These are phyloP conservation scores for Brachynemurus nebulosus DNA, from an alignment of 2,888 invertebrate species.

Conservation along the genomic window DNA sequence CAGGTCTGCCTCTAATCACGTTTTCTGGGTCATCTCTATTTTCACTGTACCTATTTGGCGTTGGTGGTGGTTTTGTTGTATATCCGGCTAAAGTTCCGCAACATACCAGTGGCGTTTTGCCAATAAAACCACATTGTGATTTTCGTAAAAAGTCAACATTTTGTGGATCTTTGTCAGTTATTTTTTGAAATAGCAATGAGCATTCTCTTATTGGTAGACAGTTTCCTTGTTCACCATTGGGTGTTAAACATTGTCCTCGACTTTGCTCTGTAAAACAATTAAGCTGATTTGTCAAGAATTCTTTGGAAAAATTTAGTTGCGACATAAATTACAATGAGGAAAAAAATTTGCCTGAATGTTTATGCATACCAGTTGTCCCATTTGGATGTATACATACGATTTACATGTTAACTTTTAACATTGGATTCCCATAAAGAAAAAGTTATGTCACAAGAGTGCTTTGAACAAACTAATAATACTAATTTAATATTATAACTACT, in stretches of 20 bases:
- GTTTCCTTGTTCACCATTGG: constrained; percentile 30
- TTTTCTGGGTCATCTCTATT: background rate
- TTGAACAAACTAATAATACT: too few relatives aligned
- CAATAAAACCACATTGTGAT: constrained; percentile 41
- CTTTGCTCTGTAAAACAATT: constrained; percentile 1
- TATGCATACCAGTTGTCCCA: too few relatives aligned
- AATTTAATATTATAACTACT: too few relatives aligned
- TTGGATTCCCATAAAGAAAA: too few relatives aligned
- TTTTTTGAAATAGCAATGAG: constrained; percentile 27
- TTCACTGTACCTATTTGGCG: background rate
- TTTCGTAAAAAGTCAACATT: constrained; percentile 31
- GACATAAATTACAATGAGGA: too few relatives aligned
- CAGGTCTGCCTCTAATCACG: background rate
- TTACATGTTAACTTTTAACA: too few relatives aligned
- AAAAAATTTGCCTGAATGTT: too few relatives aligned
- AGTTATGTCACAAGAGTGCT: too few relatives aligned
- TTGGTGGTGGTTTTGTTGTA: background rate
- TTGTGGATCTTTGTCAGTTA: constrained; percentile 24
- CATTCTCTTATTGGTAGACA: constrained; percentile 40
- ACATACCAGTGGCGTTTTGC: constrained; percentile 36
- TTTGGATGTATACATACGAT: too few relatives aligned
- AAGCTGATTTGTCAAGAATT: background rate
- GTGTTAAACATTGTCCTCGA: constrained; percentile 30
- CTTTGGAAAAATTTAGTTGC: background rate
- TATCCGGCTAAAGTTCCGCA: constrained; percentile 28